A percentile compares a stretch with the other conserved stretches of the same genome.
These are phyloP conservation scores for Platycnemis pennipes DNA, from an alignment of 2,888 invertebrate species.

Conservation along the genomic window DNA sequence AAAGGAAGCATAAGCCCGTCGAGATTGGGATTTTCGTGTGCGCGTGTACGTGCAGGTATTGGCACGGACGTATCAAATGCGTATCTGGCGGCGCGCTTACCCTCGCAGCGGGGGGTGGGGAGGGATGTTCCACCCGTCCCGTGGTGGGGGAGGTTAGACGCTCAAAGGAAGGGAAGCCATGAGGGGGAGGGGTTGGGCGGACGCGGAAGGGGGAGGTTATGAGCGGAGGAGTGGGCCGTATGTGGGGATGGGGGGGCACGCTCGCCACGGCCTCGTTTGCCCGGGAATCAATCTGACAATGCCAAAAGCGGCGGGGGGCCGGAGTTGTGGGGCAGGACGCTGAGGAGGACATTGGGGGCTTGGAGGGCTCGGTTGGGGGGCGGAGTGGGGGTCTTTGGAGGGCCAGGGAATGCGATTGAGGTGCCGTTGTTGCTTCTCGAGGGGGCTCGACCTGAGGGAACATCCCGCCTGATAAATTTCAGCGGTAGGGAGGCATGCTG, in stretches of 20 bases:
- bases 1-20: background rate
- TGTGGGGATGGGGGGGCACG: background rate
- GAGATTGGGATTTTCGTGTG: background rate
- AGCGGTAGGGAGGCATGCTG: too few species aligned
- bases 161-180: background rate
- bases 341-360: background rate
- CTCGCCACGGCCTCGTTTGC: slow-evolving; percentile 2
- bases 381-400: background rate
- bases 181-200: too few species aligned
- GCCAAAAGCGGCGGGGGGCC: background rate
- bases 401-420: background rate
- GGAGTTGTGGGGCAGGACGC: background rate
- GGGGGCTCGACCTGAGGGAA: background rate
- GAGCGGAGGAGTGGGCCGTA: background rate
- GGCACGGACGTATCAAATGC: background rate
- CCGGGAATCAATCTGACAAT: slow-evolving; percentile 53
- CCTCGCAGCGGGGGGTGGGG: too few species aligned
- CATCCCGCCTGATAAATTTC: too few species aligned
- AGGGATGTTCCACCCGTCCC: background rate
- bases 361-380: slow-evolving; percentile 35
- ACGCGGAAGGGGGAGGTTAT: background rate
- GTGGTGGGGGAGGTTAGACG: background rate
- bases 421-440: background rate
- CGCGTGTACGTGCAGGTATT: background rate
- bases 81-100: background rate